Evolutionary conservation across 2,888 invertebrate species (phyloP).

Genomic region (Nemapogon koenigi): DNA sequence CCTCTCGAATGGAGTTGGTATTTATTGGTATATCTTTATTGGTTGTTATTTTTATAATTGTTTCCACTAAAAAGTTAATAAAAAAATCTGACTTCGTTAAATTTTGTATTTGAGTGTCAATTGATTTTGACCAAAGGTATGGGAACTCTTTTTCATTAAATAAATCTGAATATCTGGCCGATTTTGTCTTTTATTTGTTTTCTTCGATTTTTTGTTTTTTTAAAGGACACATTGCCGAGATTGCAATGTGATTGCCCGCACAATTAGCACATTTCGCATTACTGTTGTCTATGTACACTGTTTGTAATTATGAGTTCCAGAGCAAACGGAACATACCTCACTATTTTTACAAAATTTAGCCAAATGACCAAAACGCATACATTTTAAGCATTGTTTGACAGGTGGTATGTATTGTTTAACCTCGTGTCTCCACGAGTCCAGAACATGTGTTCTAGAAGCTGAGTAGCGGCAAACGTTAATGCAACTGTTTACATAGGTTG

Average conservation of each 20-base stretch:
- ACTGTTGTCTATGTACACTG: not conserved
- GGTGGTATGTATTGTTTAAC: slow-evolving; percentile 8
- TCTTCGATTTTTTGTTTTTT: slow-evolving; percentile 12
- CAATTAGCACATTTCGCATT: not conserved
- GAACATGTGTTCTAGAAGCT: not conserved
- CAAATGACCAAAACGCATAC: slow-evolving; percentile 14
- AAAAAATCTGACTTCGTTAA: not conserved
- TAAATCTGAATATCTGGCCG: no score
- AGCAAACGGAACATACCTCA: slow-evolving; percentile 12
- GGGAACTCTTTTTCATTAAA: not conserved
- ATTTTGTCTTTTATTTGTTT: slow-evolving; percentile 9
- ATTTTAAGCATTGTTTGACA: slow-evolving; percentile 14
- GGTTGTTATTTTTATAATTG: not conserved
- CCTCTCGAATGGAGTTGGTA: no score
- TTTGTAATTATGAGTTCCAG: not conserved
- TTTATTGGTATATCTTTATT: no score
- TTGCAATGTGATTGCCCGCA: not conserved
- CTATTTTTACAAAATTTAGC: slow-evolving; percentile 15
- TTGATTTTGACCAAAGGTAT: not conserved
- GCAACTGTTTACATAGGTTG: not conserved
- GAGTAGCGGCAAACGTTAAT: not conserved
- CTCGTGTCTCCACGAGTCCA: not conserved
- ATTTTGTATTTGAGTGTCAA: not conserved
- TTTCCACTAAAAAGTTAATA: not conserved
- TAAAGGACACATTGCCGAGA: slow-evolving; percentile 9